Percentiles rank a stretch among this genome's conserved stretches.
These are phyloP conservation scores for Notocelia uddmanniana DNA, from an alignment of 2,888 invertebrate genomes.

Conservation along the genomic window DNA sequence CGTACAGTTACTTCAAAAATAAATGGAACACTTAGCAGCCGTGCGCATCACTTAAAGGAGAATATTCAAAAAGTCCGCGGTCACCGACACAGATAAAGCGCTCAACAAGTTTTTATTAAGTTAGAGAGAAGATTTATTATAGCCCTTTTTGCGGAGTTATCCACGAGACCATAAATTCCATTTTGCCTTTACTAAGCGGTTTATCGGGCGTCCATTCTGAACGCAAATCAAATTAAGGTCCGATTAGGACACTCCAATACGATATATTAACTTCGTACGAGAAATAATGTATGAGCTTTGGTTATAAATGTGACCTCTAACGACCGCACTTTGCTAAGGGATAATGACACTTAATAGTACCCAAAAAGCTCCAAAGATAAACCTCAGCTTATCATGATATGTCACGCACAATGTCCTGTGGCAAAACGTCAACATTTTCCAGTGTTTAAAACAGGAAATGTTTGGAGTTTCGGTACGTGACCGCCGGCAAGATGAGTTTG, in stretches of 20 bases:
- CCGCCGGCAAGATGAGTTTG: slow-evolving; percentile 10
- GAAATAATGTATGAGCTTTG: slow-evolving; percentile 48
- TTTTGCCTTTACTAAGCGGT: slow-evolving; percentile 75
- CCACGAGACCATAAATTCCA: slow-evolving; percentile 75
- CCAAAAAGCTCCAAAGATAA: slow-evolving; percentile 20
- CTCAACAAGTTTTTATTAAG: slow-evolving; percentile 80
- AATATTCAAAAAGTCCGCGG: slow-evolving; percentile 40
- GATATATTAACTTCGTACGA: slow-evolving; percentile 64
- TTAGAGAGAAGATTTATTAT: slow-evolving; percentile 77
- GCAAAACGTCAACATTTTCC: slow-evolving; percentile 19
- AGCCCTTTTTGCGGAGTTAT: slow-evolving; percentile 77
- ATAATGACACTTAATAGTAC: slow-evolving; percentile 15
- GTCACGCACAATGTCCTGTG: not conserved
- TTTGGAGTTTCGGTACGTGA: slow-evolving; percentile 15
- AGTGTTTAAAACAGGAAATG: slow-evolving; percentile 12
- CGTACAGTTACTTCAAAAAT: not conserved
- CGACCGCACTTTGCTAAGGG: slow-evolving; percentile 17
- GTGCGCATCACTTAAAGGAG: slow-evolving; percentile 20
- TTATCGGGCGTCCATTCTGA: slow-evolving; percentile 72
- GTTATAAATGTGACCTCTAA: slow-evolving; percentile 25
- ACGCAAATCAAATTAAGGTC: slow-evolving; percentile 80
- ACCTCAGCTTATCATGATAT: slow-evolving; percentile 18
- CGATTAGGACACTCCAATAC: slow-evolving; percentile 65
- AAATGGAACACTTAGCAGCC: slow-evolving; percentile 22
- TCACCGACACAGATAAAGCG: slow-evolving; percentile 68